Evolutionary conservation across 2,888 invertebrate species (phyloP), one percentile per base, ranked within the genome.

Genomic region (Watsonalla binaria): DNA sequence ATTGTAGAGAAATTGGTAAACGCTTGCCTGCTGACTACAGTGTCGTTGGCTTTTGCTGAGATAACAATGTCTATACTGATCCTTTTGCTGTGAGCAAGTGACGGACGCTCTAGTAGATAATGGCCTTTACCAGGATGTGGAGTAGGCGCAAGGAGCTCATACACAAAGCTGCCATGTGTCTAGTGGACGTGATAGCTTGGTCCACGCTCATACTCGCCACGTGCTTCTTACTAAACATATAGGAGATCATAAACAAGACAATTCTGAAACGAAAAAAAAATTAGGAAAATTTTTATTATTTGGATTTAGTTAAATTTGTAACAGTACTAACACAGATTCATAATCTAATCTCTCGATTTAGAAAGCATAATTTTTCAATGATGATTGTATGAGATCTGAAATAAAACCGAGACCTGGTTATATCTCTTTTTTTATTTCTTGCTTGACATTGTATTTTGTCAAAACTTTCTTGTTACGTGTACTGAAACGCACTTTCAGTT

Each of bases 31-130:
- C 55, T 85, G 2, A 72, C 79, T 2, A 83, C 84, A 0, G 72
- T 86, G 47, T 75, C 83, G 8, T 63, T 86, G 45, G 81, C 86
- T 2, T 78, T 82, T 55, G 77, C 77, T 48, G 86, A 87, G 66
- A 80, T 86, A 46, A 66, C 78, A 45, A 57, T 86, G 56, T 79
- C 82, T 0, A 42, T 85, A 45, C 24, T 84, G 49, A 48, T 88
- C 45, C 53, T 87, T 46, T 51, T 84, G 33, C 53, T 83, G 0
- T 83, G 63, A 61, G 52, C 6, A 34, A 15, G 52, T 49, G 6
- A 47, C 24, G 15, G 39, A 56, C 52, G 48, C 4, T 24, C 24
- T 24, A 35, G 47, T 37, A 24, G 50, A 50, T 33, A 57, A 79
- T 84, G 84, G 72, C 74, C 48, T 60, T 79, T 4, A 62, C 62